A percentile compares a stretch with the other conserved stretches of the same genome.
Conservation (phyloP, 1,140 invertebrate species). For the Chrysopa pallens region DNA sequence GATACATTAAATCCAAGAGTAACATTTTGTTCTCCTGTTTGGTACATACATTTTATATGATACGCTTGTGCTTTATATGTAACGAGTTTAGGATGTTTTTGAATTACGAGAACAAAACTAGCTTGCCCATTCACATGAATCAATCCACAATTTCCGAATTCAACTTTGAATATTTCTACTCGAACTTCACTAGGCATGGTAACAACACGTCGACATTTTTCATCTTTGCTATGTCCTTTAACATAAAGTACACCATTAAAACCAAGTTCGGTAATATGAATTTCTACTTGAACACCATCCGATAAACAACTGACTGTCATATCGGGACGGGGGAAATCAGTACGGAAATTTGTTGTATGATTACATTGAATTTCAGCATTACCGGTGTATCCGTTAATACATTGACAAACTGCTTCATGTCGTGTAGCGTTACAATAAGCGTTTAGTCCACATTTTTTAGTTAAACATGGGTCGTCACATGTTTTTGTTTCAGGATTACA, state of each 20-base stretch:
- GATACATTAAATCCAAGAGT: constrained; percentile 87
- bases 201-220: constrained; percentile 66
- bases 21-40: constrained; percentile 84
- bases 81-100: constrained; percentile 89
- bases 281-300: constrained; percentile 77
- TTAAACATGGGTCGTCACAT: constrained; percentile 57
- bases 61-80: constrained; percentile 89
- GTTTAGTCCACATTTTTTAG: constrained; percentile 50
- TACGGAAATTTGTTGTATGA: constrained; percentile 32
- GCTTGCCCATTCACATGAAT: constrained; percentile 83
- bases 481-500: constrained; percentile 48
- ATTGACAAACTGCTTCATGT: constrained; percentile 61
- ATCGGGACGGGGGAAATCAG: constrained; percentile 69
- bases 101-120: constrained; percentile 81
- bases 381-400: constrained; percentile 48
- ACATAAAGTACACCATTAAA: constrained; percentile 88
- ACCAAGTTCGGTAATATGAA: constrained; percentile 56
- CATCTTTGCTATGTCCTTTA: constrained; percentile 85
- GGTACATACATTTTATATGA: constrained; percentile 86
- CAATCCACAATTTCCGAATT: constrained; percentile 79
- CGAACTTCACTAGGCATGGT: constrained; percentile 46
- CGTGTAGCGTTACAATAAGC: constrained; percentile 62
- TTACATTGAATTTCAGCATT: constrained; percentile 48
- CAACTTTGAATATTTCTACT: constrained; percentile 75
- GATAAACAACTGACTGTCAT: constrained; percentile 78